These are phyloP conservation scores for Rhea pennata DNA, from an alignment of 2,113 vertebrate species.

Conservation along the genomic window DNA sequence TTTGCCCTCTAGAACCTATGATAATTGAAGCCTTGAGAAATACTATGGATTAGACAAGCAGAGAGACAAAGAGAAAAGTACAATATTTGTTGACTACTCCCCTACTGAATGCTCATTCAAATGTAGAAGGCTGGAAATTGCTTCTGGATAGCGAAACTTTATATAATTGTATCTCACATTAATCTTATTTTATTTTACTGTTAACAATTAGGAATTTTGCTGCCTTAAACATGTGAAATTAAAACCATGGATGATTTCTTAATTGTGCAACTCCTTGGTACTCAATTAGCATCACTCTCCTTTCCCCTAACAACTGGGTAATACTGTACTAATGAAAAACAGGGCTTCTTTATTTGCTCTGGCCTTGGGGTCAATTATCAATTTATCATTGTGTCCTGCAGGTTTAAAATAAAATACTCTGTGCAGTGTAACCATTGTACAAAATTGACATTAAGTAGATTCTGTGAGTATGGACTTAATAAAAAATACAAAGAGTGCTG, in stretches of 20 bases:
- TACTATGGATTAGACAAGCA: background rate
- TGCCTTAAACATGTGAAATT: constrained; percentile 60
- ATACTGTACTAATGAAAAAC: constrained; percentile 86
- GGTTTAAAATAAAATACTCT: constrained; percentile 82
- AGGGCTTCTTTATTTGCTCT: constrained; percentile 84
- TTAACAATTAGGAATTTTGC: constrained; percentile 48
- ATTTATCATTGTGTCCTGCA: constrained; percentile 87
- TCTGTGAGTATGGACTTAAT: constrained; percentile 85
- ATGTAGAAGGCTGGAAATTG: background rate
- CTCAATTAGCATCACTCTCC: constrained; percentile 62
- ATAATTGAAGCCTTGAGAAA: background rate
- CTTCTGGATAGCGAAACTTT: background rate
- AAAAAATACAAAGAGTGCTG: constrained; percentile 82
- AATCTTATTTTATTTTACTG: constrained; percentile 64
- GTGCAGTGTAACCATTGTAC: constrained; percentile 77
- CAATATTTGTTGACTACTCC: background rate
- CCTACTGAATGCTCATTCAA: background rate
- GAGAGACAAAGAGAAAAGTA: background rate
- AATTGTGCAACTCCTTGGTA: constrained; percentile 66
- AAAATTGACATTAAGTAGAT: constrained; percentile 86
- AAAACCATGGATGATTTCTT: constrained; percentile 67
- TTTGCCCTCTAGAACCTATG: background rate
- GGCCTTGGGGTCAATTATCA: constrained; percentile 88
- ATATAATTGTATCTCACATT: constrained; percentile 32
- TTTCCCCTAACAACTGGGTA: constrained; percentile 72